A percentile compares a stretch with the other conserved stretches of the same genome.
These are phyloP conservation scores for Phymanthus crucifer DNA, from an alignment of 92 coral and sea anemone species.

Conservation along the genomic window DNA sequence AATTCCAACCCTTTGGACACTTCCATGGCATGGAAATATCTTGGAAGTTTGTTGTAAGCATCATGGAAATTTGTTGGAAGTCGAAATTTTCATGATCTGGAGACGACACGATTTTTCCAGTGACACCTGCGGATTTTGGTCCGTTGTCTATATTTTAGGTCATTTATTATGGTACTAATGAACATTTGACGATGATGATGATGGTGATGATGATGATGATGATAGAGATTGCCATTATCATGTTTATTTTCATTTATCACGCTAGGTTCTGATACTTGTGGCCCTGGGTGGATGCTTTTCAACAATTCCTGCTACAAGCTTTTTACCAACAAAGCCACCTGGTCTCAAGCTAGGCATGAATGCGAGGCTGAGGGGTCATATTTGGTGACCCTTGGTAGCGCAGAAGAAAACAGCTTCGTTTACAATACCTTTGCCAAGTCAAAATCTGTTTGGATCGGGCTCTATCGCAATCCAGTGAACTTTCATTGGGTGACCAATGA, in stretches of 20 bases:
- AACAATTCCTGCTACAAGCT: conserved; percentile 50
- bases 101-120: no score
- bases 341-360: conserved; percentile 37
- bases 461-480: conserved; percentile 30
- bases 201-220: no score
- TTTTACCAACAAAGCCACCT: conserved; percentile 9
- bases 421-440: conserved; percentile 32
- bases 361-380: conserved; percentile 44
- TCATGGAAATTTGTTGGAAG: no score
- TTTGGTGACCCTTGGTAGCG: conserved; percentile 42
- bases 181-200: no score
- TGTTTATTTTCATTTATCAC: not conserved
- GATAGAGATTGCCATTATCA: not conserved
- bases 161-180: no score
- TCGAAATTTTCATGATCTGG: no score
- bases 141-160: no score
- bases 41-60: no score
- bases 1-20: no score
- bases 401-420: conserved; percentile 37
- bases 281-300: conserved; percentile 24
- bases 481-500: conserved; percentile 59
- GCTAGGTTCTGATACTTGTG: conserved; percentile 20
- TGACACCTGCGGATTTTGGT: no score
- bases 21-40: no score
- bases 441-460: conserved; percentile 60